These are phyloP conservation scores for Ochlodes sylvanus DNA, from an alignment of 2,888 invertebrate species.

Conservation along the genomic window DNA sequence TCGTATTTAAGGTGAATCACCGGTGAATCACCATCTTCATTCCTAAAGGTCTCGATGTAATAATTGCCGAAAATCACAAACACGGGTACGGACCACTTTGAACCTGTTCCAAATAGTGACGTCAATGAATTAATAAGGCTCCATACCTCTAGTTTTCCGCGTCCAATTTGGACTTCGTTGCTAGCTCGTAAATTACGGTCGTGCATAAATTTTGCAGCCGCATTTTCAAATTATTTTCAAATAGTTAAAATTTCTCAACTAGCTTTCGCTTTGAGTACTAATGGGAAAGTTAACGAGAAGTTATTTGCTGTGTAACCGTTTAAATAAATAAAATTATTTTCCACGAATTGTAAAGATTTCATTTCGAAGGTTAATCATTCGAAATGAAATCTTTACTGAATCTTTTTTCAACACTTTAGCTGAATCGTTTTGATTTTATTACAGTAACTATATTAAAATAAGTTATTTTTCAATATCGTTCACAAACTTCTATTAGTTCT, in stretches of 20 bases:
- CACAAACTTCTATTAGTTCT: no score
- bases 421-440: no score
- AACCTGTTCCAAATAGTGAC: constrained; percentile 30
- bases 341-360: not conserved
- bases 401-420: no score
- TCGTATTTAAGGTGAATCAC: no score
- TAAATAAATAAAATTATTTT: not conserved
- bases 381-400: no score
- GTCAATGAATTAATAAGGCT: constrained; percentile 27
- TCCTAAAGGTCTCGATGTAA: not conserved
- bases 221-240: constrained; percentile 16
- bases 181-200: constrained; percentile 22
- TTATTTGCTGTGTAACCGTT: not conserved
- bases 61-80: constrained; percentile 14
- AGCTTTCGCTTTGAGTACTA: not conserved
- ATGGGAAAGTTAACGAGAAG: constrained; percentile 3
- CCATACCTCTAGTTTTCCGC: constrained; percentile 32
- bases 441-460: no score
- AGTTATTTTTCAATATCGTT: no score
- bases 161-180: constrained; percentile 27
- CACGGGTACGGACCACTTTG: constrained; percentile 5
- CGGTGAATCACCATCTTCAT: no score
- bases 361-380: no score
- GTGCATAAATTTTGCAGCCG: constrained; percentile 17
- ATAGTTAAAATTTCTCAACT: not conserved